These are phyloP conservation scores for Malurus splendens DNA, from an alignment of 2,797 vertebrate species.

Conservation along the genomic window DNA sequence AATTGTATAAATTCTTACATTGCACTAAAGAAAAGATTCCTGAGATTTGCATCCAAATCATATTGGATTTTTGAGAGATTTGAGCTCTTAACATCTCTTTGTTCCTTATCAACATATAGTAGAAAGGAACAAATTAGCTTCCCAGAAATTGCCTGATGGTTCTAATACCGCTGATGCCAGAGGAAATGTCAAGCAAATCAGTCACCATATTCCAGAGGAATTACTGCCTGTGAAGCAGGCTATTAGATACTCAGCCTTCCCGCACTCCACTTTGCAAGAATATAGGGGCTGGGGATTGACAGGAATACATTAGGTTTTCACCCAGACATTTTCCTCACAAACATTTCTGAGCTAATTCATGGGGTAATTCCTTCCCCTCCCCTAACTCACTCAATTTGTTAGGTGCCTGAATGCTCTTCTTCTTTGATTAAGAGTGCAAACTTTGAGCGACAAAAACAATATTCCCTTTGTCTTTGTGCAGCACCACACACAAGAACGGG, in stretches of 20 bases:
- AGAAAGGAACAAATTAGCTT: slow-evolving; percentile 18
- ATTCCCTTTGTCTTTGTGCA: slow-evolving; percentile 53
- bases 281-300: neutral
- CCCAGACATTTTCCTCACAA: neutral
- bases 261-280: neutral
- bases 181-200: slow-evolving; percentile 34
- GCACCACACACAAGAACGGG: neutral
- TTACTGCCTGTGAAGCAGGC: neutral
- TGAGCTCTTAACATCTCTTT: neutral
- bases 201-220: slow-evolving; percentile 20
- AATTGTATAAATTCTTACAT: neutral
- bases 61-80: neutral
- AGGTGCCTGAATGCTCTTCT: slow-evolving; percentile 3
- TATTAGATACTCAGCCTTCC: neutral
- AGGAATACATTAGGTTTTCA: neutral
- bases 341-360: neutral
- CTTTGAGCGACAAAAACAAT: slow-evolving; percentile 15
- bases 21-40: neutral
- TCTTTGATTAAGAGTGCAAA: slow-evolving; percentile 16
- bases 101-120: neutral
- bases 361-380: neutral
- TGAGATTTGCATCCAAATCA: neutral
- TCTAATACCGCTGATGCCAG: neutral
- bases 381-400: neutral
- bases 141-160: slow-evolving; percentile 9